Evolutionary conservation across 1,140 invertebrate genomes (phyloP).

Genomic region (Lucilia sericata): DNA sequence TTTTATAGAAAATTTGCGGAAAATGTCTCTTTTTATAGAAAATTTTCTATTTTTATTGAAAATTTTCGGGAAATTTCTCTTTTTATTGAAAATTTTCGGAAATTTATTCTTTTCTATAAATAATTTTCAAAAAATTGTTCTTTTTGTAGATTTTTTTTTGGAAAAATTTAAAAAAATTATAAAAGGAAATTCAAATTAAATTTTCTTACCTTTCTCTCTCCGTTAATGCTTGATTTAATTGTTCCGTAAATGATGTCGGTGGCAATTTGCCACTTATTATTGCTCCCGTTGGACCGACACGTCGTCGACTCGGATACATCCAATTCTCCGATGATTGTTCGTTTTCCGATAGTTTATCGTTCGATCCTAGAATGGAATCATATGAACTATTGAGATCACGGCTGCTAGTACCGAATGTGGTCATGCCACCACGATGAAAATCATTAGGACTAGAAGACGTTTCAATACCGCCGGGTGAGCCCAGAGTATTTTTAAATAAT

Average conservation of each 20-base stretch:
- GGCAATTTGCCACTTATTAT: slow-evolving; percentile 69
- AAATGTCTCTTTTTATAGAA: too few relatives aligned
- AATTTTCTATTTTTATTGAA: too few relatives aligned
- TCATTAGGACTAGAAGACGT: slow-evolving; percentile 55
- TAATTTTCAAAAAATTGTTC: too few relatives aligned
- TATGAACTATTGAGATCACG: slow-evolving; percentile 67
- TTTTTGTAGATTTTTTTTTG: too few relatives aligned
- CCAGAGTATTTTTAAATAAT: slow-evolving; percentile 62
- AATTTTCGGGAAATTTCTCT: too few relatives aligned
- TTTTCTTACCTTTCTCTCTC: slow-evolving; percentile 76
- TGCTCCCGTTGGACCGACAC: slow-evolving; percentile 64
- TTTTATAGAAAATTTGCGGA: too few relatives aligned
- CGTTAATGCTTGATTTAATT: slow-evolving; percentile 84
- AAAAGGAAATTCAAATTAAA: background rate
- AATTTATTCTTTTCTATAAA: too few relatives aligned
- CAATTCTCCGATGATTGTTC: slow-evolving; percentile 63
- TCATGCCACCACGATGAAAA: slow-evolving; percentile 65
- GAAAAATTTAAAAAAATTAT: too few relatives aligned
- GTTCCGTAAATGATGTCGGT: slow-evolving; percentile 81
- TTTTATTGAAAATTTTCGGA: too few relatives aligned
- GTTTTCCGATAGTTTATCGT: slow-evolving; percentile 65
- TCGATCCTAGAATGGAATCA: slow-evolving; percentile 67
- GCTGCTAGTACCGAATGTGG: slow-evolving; percentile 62
- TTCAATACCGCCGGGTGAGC: slow-evolving; percentile 56
- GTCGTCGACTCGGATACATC: slow-evolving; percentile 65